Conservation (phyloP, 2,113 vertebrate species). For the Mobula hypostoma region DNA sequence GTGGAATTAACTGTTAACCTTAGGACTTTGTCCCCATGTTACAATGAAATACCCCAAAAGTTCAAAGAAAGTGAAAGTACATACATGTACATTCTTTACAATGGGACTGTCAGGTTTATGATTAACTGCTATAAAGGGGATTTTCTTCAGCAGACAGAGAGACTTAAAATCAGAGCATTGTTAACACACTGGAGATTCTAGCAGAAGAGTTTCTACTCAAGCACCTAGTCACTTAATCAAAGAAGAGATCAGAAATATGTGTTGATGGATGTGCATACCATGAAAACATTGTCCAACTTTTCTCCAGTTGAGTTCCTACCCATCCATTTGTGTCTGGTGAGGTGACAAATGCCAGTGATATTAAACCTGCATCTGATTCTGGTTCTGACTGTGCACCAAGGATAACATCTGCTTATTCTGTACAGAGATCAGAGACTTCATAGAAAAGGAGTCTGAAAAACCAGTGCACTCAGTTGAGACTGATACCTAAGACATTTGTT, state of each 20-base stretch:
- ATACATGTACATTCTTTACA: not conserved
- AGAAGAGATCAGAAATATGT: not conserved
- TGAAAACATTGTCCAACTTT: not conserved
- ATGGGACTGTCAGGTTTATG: not conserved
- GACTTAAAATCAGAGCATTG: not conserved
- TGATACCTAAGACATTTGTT: not conserved
- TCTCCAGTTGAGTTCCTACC: not conserved
- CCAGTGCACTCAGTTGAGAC: too few species aligned
- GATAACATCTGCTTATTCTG: too few species aligned
- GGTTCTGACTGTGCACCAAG: too few species aligned
- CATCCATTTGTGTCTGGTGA: too few species aligned
- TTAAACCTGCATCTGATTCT: too few species aligned
- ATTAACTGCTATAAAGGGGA: not conserved
- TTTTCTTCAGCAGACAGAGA: not conserved
- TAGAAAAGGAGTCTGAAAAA: not conserved
- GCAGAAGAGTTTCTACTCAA: not conserved
- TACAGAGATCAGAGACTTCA: not conserved
- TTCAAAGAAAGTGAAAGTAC: too few species aligned
- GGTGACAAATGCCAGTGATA: too few species aligned
- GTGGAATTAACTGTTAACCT: not conserved
- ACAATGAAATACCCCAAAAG: too few species aligned
- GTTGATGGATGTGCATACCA: too few species aligned
- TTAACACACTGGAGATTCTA: not conserved
- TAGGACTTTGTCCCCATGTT: not conserved
- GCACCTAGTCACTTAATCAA: not conserved